Percentiles rank a stretch among this genome's conserved stretches.
These are phyloP conservation scores for Atta colombica DNA, from an alignment of 1,140 invertebrate genomes.

Conservation along the genomic window DNA sequence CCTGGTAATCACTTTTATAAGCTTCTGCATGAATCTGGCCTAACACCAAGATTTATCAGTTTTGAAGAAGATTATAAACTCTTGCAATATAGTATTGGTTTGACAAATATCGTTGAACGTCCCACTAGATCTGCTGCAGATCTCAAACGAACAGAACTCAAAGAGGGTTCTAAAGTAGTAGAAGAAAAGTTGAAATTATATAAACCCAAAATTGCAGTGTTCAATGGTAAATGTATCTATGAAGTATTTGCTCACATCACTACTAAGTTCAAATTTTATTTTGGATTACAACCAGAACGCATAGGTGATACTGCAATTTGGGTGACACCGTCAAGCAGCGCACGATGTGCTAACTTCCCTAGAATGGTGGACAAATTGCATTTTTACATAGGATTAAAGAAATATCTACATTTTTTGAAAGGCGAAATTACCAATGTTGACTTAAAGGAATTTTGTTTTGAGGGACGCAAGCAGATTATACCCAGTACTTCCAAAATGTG, in stretches of 20 bases:
- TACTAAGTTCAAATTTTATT: constrained; percentile 76
- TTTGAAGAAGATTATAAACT: constrained; percentile 83
- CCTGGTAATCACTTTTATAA: constrained; percentile 86
- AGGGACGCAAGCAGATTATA: constrained; percentile 79
- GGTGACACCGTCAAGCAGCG: constrained; percentile 85
- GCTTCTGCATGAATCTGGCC: constrained; percentile 80
- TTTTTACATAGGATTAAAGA: constrained; percentile 83
- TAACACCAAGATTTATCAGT: constrained; percentile 77
- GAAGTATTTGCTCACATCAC: constrained; percentile 80
- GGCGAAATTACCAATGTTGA: constrained; percentile 79
- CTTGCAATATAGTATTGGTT: constrained; percentile 80
- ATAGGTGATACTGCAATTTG: constrained; percentile 82
- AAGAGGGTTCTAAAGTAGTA: constrained; percentile 79
- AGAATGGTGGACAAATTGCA: constrained; percentile 84
- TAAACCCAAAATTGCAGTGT: constrained; percentile 83
- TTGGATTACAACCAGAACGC: constrained; percentile 81
- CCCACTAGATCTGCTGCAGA: constrained; percentile 84
- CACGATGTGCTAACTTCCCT: constrained; percentile 84
- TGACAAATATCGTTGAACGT: constrained; percentile 84
- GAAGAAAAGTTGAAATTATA: constrained; percentile 81
- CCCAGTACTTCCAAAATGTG: constrained; percentile 83
- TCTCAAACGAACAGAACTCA: constrained; percentile 82
- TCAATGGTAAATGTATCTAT: constrained; percentile 86
- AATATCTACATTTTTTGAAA: constrained; percentile 81
- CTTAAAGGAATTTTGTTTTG: constrained; percentile 80